phyloP scores from a whole-genome alignment of 1,140 invertebrate species.

The Battus philenor region DNA sequence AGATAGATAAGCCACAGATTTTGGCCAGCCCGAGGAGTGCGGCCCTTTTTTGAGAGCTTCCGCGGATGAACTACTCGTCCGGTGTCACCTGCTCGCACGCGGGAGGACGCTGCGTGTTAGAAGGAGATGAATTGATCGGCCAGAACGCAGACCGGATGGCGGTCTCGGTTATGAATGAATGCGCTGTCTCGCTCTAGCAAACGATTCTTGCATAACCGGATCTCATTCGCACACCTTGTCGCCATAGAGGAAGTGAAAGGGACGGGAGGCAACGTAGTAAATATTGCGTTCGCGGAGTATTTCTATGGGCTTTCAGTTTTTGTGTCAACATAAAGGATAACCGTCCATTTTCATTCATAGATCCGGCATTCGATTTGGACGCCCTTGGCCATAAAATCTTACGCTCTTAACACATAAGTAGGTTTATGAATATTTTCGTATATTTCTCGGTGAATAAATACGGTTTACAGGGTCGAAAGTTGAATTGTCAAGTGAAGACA shows the following conservation, averaged over 20 bases:
- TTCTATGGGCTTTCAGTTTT: slow-evolving; percentile 57
- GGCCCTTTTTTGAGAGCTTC: slow-evolving; percentile 58
- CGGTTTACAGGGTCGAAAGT: background rate
- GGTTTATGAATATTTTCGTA: background rate
- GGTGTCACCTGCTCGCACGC: slow-evolving; percentile 70
- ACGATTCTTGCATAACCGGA: slow-evolving; percentile 28
- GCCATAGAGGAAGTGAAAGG: slow-evolving; percentile 73
- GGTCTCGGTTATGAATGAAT: slow-evolving; percentile 74
- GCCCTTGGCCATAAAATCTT: slow-evolving; percentile 8
- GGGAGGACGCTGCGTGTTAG: slow-evolving; percentile 55
- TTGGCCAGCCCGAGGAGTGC: slow-evolving; percentile 31
- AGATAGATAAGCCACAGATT: slow-evolving; percentile 4
- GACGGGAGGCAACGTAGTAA: slow-evolving; percentile 70
- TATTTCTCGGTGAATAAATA: background rate
- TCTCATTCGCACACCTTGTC: slow-evolving; percentile 65
- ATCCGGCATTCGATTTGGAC: slow-evolving; percentile 22
- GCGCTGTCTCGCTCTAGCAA: slow-evolving; percentile 46
- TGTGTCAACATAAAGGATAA: slow-evolving; percentile 54
- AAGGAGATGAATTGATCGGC: slow-evolving; percentile 70
- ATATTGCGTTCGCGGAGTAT: slow-evolving; percentile 66
- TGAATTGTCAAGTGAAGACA: no score
- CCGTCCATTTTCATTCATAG: slow-evolving; percentile 55
- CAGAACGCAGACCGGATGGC: slow-evolving; percentile 67
- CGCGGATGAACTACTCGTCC: slow-evolving; percentile 51
- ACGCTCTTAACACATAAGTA: slow-evolving; percentile 9